phyloP scores from a whole-genome alignment of 2,797 vertebrate species.

The Acanthurus leucopareius region DNA sequence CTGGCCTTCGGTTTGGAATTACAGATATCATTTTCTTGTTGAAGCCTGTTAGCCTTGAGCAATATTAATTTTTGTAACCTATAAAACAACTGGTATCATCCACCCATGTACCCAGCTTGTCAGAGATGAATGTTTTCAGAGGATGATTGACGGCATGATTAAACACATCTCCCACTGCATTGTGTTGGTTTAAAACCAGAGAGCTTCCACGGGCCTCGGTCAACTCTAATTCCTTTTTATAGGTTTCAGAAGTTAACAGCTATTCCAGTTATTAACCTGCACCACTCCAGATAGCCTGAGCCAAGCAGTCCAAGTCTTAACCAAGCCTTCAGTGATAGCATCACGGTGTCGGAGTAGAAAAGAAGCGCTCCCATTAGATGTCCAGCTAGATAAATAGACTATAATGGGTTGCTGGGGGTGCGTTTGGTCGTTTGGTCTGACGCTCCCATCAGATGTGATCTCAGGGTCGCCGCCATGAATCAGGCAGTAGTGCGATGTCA shows the following conservation, averaged over 20 bases:
- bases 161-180: constrained; percentile 16
- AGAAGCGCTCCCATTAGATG: constrained; percentile 83
- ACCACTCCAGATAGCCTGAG: constrained; percentile 63
- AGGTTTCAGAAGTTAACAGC: constrained; percentile 68
- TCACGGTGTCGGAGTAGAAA: constrained; percentile 71
- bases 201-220: constrained; percentile 31
- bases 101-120: background rate
- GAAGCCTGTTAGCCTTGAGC: background rate
- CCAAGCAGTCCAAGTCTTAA: constrained; percentile 64
- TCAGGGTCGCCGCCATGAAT: constrained; percentile 81
- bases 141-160: constrained; percentile 18
- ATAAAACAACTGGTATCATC: background rate
- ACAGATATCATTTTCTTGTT: background rate
- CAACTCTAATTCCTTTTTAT: constrained; percentile 62
- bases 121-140: constrained; percentile 2
- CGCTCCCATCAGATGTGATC: constrained; percentile 83
- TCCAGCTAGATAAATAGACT: constrained; percentile 81
- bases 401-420: constrained; percentile 79
- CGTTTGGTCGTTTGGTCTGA: constrained; percentile 80
- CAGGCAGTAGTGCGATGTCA: constrained; percentile 75
- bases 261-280: constrained; percentile 76
- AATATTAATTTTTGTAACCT: background rate
- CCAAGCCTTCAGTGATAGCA: constrained; percentile 73
- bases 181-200: constrained; percentile 33
- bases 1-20: background rate